Base-by-base conservation (phyloP, 2,113 vertebrate species). In the Bambusicola thoracicus region DNA sequence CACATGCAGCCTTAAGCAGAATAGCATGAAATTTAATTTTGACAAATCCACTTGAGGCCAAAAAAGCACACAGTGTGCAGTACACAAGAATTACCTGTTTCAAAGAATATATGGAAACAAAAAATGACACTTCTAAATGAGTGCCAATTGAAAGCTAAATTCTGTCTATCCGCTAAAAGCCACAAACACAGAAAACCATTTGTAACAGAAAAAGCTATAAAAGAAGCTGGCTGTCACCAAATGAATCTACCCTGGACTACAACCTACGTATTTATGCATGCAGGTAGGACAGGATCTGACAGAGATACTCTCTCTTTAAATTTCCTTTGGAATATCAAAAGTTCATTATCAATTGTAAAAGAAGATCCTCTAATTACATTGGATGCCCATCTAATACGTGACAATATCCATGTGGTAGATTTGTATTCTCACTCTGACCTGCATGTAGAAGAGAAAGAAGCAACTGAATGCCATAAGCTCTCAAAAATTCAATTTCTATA, bases 11-110 rank as follows among this genome's bases (percentile, higher is more conserved):
- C 81, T 88, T 78, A 91, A 89, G 81, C 89, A 95, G 81, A 85
- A 95, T 58, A 92, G 81, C 92, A 89, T 95, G 88, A 97, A 96
- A 98, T 96, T 96, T 95, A 94, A 96, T 96, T 97, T 95, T 58
- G 8, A 43, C 92, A 91, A 94, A 94, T 85, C 91, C 93, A 93
- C 80, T 67, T 68, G 86, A 97, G 97, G 95, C 81, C 79, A 61
- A 83, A 81, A 65, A 92, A 96, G 76, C 81, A 75, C 91, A 20
- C 70, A 94, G 56, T 74, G 76, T 17, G 66, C 11, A 40, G 67
- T 89, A 95, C 80, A 40, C 41, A 89, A 86, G 94, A 95, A 96
- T 91, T 76, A 87, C 75, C 91, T 76, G 22, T 11, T 65, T 55
- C 68, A 82, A 66, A 93, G 36, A 73, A 92, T 7, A 43, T 17